Conservation (phyloP, 2,888 invertebrate species). For the Deilephila elpenor region DNA sequence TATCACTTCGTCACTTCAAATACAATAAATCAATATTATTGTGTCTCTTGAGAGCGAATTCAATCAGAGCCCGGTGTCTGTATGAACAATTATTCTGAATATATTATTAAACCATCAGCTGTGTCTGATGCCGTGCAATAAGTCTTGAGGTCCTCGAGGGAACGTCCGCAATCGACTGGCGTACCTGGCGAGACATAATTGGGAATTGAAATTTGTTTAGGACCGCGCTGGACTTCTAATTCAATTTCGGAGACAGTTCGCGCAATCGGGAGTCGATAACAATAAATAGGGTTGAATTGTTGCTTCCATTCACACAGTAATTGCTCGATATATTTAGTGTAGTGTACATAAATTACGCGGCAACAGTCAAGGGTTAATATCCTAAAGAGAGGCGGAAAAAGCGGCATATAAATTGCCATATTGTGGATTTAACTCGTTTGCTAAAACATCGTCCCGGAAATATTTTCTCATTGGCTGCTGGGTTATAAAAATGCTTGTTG, state of each 20-base stretch:
- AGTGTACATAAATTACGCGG: slow-evolving; percentile 35
- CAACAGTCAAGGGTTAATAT: slow-evolving; percentile 56
- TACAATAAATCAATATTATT: slow-evolving; percentile 52
- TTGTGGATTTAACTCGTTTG: slow-evolving; percentile 16
- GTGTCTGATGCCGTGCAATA: slow-evolving; percentile 68
- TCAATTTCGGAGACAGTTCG: slow-evolving; percentile 72
- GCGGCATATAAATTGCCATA: slow-evolving; percentile 29
- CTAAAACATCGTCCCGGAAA: slow-evolving; percentile 4
- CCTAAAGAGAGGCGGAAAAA: slow-evolving; percentile 49
- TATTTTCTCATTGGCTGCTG: slow-evolving; percentile 3
- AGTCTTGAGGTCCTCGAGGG: slow-evolving; percentile 74
- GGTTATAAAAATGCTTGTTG: slow-evolving; percentile 8
- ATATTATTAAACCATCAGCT: slow-evolving; percentile 71
- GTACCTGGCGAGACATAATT: slow-evolving; percentile 75
- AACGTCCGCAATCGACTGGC: slow-evolving; percentile 55
- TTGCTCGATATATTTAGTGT: slow-evolving; percentile 25
- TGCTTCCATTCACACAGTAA: slow-evolving; percentile 56
- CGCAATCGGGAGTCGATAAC: slow-evolving; percentile 73
- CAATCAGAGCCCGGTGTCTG: slow-evolving; percentile 60
- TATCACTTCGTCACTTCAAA: slow-evolving; percentile 40
- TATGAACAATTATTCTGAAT: slow-evolving; percentile 77
- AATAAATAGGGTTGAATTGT: slow-evolving; percentile 73
- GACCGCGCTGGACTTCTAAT: slow-evolving; percentile 73
- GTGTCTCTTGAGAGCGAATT: slow-evolving; percentile 62
- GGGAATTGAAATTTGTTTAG: slow-evolving; percentile 84